Evolutionary conservation across 2,888 invertebrate genomes (phyloP).

Genomic region (Seira musarum): DNA sequence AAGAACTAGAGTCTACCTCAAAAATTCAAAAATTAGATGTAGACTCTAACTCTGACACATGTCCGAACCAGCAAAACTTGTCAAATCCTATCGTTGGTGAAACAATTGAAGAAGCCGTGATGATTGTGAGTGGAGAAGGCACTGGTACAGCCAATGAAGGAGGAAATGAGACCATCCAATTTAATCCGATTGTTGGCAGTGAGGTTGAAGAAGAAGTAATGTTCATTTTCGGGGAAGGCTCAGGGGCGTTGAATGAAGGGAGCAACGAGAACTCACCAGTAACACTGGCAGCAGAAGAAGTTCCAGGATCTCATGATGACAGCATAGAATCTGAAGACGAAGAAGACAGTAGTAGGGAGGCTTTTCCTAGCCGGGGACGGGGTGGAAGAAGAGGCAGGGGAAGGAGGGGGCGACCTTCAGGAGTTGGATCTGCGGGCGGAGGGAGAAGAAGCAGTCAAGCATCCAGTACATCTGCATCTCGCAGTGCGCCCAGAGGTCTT

Average conservation of each 20-base stretch:
- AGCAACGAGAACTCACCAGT: slow-evolving; percentile 65
- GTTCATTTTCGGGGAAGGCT: slow-evolving; percentile 82
- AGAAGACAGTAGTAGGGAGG: slow-evolving; percentile 72
- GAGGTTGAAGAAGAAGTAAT: slow-evolving; percentile 82
- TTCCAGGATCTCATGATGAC: slow-evolving; percentile 60
- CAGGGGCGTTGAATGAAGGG: slow-evolving; percentile 76
- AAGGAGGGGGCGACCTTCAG: slow-evolving; percentile 49
- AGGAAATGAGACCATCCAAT: slow-evolving; percentile 2
- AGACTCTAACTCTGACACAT: not conserved
- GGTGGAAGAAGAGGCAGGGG: slow-evolving; percentile 64
- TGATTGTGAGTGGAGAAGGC: slow-evolving; percentile 75
- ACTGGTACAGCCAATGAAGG: not conserved
- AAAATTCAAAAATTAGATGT: slow-evolving; percentile 49
- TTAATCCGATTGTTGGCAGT: slow-evolving; percentile 76
- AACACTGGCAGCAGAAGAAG: slow-evolving; percentile 50
- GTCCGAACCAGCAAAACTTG: not conserved
- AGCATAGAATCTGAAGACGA: slow-evolving; percentile 60
- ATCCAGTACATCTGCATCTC: slow-evolving; percentile 14
- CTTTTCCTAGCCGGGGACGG: slow-evolving; percentile 69
- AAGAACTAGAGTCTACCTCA: slow-evolving; percentile 30
- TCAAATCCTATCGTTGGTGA: slow-evolving; percentile 76
- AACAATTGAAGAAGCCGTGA: slow-evolving; percentile 81
- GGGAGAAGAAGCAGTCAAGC: slow-evolving; percentile 40
- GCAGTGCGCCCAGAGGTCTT: slow-evolving; percentile 39
- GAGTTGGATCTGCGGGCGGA: slow-evolving; percentile 13